A percentile compares a stretch with the other conserved stretches of the same genome.
Evolutionary conservation across 1,140 invertebrate genomes (phyloP).

Genomic region (Branchinecta lindahli): DNA sequence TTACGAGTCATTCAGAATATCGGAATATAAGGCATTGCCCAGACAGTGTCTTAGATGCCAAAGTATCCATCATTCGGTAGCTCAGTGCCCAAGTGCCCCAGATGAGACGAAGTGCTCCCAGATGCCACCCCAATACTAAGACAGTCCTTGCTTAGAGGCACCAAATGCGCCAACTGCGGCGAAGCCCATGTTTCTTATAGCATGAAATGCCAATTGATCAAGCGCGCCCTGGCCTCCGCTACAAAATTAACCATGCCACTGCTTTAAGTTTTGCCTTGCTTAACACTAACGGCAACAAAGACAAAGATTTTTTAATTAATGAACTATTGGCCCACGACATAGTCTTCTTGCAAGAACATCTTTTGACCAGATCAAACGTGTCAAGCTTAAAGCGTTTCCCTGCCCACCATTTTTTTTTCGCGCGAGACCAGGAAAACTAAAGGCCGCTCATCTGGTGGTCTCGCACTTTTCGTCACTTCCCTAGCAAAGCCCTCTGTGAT

Average conservation of each 20-base stretch:
- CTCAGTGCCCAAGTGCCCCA: not conserved
- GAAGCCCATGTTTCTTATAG: too few species aligned
- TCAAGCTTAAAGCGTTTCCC: not conserved
- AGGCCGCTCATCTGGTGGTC: slow-evolving; percentile 2
- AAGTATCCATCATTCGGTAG: slow-evolving; percentile 5
- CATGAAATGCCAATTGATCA: too few species aligned
- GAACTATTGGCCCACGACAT: too few species aligned
- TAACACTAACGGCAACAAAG: too few species aligned
- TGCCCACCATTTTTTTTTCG: slow-evolving; percentile 8
- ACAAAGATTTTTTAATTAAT: too few species aligned
- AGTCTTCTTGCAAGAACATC: too few species aligned
- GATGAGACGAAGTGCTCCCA: not conserved
- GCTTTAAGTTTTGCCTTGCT: too few species aligned
- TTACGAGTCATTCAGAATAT: not conserved
- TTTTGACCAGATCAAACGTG: slow-evolving; percentile 5
- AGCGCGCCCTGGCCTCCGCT: too few species aligned
- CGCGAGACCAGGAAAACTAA: slow-evolving; percentile 4
- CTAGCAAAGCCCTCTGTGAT: slow-evolving; percentile 1
- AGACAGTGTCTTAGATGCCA: too few species aligned
- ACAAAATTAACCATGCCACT: too few species aligned
- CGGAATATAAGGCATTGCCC: not conserved
- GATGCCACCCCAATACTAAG: slow-evolving; percentile 8
- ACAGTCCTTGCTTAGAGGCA: slow-evolving; percentile 4
- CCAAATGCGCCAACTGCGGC: slow-evolving; percentile 7
- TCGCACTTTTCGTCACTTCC: not conserved